Base-by-base conservation (phyloP, 2,888 invertebrate genomes). In the Lagria hirta region DNA sequence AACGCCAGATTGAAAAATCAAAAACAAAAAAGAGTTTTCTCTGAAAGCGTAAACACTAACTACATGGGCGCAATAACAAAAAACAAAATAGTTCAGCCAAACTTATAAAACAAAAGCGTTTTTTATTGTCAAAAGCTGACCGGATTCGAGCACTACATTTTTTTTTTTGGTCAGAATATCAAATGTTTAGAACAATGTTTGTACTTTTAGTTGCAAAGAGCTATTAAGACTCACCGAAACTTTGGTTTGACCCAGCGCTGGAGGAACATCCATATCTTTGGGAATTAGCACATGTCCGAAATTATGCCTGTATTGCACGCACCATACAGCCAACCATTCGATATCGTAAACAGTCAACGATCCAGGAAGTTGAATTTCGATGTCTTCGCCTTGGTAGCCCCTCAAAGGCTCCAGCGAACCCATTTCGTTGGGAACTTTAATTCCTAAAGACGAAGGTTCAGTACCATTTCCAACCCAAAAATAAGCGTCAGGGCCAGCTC, bases 401-500 rank as follows among this genome's bases (percentile, higher is more conserved):
- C 86, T 79, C 21, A 94, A 75, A 0, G 88, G 88, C 46, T 86
- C 81, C 34, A 86, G 68, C 20, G 91, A 90, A 40, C 89, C 88
- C 72, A 88, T 80, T 72, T 94, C 93, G 69, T 93, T 93, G 32
- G 93, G 91, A 29, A 82, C 84, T 77, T 92, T 93, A 55, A 84
- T 83, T 15, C 93, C 93, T 70, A 84, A 83, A 10, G 85, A 76
- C 59, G 80, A 83, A 0, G 92, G 91, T 54, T 88, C 86, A 0
- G 82, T 75, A 3, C 92, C 93, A 58, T 84, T 91, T 8, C 94
- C 93, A n/a, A 92, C 92, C 88, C 90, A 92, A 72, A 94, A 94
- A 71, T 90, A 93, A 1, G 93, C 92, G 66, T 93, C 93, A 1
- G 92, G 92, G 0, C 91, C 93, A 1, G 85, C 87, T 16, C 93